phyloP scores from a whole-genome alignment of 2,888 invertebrate species.

The Notocelia uddmanniana region DNA sequence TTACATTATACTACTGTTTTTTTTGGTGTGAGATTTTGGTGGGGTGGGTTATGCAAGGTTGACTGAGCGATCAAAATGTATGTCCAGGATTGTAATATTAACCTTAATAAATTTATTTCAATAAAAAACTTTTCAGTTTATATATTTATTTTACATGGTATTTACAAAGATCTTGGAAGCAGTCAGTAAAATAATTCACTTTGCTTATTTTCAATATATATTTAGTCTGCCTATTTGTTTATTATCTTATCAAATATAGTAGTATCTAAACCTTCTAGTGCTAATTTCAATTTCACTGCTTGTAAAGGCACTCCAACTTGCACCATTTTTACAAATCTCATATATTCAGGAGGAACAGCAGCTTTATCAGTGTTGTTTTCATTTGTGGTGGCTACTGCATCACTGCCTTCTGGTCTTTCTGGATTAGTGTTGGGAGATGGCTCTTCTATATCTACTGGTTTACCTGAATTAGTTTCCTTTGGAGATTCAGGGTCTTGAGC shows the following conservation, averaged over 20 bases:
- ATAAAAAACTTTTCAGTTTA: not conserved
- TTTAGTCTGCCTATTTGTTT: constrained; percentile 54
- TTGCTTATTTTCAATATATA: not conserved
- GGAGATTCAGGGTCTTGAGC: constrained; percentile 36
- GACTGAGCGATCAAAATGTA: too few relatives aligned
- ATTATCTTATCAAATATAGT: constrained; percentile 86
- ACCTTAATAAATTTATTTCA: not conserved
- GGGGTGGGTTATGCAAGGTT: too few relatives aligned
- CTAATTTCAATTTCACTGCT: constrained; percentile 94
- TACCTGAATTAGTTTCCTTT: constrained; percentile 34
- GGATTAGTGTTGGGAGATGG: constrained; percentile 23
- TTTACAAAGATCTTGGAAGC: not conserved
- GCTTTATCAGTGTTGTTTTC: constrained; percentile 37
- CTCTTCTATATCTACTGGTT: constrained; percentile 29
- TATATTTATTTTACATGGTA: not conserved
- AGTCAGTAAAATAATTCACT: not conserved
- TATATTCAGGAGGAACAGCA: constrained; percentile 88
- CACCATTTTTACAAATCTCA: constrained; percentile 95
- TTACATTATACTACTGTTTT: too few relatives aligned
- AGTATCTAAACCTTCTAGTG: constrained; percentile 93
- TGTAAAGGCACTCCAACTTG: constrained; percentile 94
- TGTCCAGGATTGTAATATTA: not conserved
- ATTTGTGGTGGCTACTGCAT: constrained; percentile 2
- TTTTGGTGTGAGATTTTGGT: too few relatives aligned
- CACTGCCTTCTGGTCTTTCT: constrained; percentile 9